A percentile compares a stretch with the other conserved stretches of the same genome.
These are phyloP conservation scores for Gryllus bimaculatus DNA, from an alignment of 1,140 invertebrate species.

Conservation along the genomic window DNA sequence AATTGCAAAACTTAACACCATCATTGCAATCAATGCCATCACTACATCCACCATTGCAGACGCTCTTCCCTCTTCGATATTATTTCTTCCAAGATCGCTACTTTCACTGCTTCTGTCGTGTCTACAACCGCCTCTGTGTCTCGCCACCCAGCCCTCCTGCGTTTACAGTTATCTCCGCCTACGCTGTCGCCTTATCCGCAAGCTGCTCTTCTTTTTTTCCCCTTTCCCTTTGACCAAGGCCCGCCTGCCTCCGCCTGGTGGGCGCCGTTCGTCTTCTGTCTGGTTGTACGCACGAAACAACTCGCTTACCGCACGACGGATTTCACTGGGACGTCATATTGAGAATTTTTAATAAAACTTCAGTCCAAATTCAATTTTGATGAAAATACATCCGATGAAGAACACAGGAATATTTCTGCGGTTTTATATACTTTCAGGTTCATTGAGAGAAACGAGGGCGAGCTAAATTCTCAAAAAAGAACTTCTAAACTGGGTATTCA, in stretches of 20 bases:
- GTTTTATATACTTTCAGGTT: neutral
- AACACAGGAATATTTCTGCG: neutral
- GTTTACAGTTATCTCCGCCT: too few relatives aligned
- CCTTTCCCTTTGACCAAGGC: neutral
- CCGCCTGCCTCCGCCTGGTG: too few relatives aligned
- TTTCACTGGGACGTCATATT: neutral
- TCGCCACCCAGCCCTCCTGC: too few relatives aligned
- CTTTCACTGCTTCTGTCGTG: neutral
- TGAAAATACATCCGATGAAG: neutral
- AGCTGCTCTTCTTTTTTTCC: neutral
- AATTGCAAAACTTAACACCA: too few relatives aligned
- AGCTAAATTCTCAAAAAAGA: too few relatives aligned
- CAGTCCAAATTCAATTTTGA: neutral
- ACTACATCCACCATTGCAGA: too few relatives aligned
- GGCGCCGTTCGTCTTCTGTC: neutral
- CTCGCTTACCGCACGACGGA: neutral
- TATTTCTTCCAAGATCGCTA: too few relatives aligned
- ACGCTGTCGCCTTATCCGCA: neutral
- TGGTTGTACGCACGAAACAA: neutral
- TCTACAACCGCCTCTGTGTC: too few relatives aligned
- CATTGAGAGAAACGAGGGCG: neutral
- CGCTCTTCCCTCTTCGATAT: too few relatives aligned
- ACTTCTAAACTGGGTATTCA: too few relatives aligned
- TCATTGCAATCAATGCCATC: too few relatives aligned
- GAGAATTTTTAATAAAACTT: slow-evolving; percentile 6